Conservation (phyloP, 2,797 vertebrate genomes). For the Sebastes dallii region DNA sequence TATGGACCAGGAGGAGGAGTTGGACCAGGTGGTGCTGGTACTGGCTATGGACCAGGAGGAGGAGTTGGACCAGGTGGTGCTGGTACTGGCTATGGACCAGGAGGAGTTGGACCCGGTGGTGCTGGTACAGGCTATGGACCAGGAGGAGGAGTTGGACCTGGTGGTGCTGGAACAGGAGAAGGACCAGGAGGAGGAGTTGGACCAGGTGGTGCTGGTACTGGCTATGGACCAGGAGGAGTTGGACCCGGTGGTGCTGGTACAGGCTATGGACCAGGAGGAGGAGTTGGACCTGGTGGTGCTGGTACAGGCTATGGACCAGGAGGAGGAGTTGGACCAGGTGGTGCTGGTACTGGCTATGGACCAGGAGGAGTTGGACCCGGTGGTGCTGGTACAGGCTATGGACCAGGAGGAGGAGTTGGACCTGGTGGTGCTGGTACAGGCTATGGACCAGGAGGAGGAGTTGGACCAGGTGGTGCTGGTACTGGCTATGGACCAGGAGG, state of each 20-base stretch:
- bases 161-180: slow-evolving; percentile 33
- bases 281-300: slow-evolving; percentile 29
- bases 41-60: neutral
- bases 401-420: slow-evolving; percentile 32
- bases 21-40: slow-evolving; percentile 4
- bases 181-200: slow-evolving; percentile 38
- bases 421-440: slow-evolving; percentile 15
- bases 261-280: slow-evolving; percentile 5
- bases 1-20: slow-evolving; percentile 35
- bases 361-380: slow-evolving; percentile 24
- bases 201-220: slow-evolving; percentile 9
- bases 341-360: no score
- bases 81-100: slow-evolving; percentile 13
- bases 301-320: slow-evolving; percentile 23
- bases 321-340: neutral
- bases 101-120: slow-evolving; percentile 21
- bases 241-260: slow-evolving; percentile 3
- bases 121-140: slow-evolving; percentile 37
- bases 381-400: slow-evolving; percentile 31
- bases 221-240: slow-evolving; percentile 32
- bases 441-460: slow-evolving; percentile 20
- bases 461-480: no score
- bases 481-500: neutral
- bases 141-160: neutral
- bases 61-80: slow-evolving; percentile 33